A percentile compares a stretch with the other conserved stretches of the same genome.
phyloP scores from a whole-genome alignment of 2,888 invertebrate species.

The Pristionchus mayeri region DNA sequence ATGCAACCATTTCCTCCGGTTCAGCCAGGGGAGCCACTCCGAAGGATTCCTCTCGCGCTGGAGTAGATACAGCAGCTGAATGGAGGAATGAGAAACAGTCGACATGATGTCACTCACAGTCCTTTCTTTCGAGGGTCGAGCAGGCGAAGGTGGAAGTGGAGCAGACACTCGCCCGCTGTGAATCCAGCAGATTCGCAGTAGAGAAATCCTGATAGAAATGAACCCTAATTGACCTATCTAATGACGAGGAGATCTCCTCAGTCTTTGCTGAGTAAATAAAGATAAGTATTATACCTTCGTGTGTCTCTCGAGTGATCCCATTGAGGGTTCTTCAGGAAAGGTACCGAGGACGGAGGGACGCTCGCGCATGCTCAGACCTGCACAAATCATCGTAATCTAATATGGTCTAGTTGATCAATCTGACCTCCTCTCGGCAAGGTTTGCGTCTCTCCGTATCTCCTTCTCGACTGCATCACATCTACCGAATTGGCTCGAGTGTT shows the following conservation, averaged over 20 bases:
- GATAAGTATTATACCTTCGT: background rate
- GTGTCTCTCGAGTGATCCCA: background rate
- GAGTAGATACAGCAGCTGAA: background rate
- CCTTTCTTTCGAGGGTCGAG: constrained; percentile 62
- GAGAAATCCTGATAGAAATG: background rate
- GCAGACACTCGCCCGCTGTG: constrained; percentile 55
- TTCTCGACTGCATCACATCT: background rate
- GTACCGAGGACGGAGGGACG: constrained; percentile 14
- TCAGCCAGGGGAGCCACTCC: constrained; percentile 68
- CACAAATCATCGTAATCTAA: background rate
- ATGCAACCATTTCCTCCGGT: constrained; percentile 68
- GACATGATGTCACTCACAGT: background rate
- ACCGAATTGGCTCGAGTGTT: background rate
- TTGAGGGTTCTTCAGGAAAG: background rate
- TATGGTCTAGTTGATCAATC: background rate
- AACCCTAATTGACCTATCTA: too few relatives aligned
- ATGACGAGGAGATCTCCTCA: background rate
- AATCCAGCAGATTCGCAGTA: background rate
- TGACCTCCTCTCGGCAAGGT: constrained; percentile 54
- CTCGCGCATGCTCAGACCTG: background rate
- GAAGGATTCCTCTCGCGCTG: background rate
- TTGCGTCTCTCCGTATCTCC: constrained; percentile 55
- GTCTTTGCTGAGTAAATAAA: background rate
- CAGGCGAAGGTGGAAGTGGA: constrained; percentile 62
- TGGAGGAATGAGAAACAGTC: background rate